These are phyloP conservation scores for Erebia ligea DNA, from an alignment of 2,888 invertebrate genomes.

Conservation along the genomic window DNA sequence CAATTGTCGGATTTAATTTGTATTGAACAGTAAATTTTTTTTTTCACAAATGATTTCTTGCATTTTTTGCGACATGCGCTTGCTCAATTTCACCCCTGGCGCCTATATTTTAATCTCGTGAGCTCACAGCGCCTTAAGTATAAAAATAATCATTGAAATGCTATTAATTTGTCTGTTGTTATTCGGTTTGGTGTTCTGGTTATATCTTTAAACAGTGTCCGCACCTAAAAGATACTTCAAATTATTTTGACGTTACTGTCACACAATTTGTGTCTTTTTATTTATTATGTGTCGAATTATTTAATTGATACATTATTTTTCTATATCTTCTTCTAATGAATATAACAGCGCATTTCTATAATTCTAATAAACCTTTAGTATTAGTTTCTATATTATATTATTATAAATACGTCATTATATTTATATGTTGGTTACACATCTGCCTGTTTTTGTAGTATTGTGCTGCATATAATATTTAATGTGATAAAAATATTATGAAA, in stretches of 20 bases:
- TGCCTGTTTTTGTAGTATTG: slow-evolving; percentile 27
- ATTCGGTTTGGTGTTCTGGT: slow-evolving; percentile 46
- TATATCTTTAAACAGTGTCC: slow-evolving; percentile 33
- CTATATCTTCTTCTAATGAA: background rate
- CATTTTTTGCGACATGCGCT: too few species aligned
- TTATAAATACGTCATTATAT: slow-evolving; percentile 18
- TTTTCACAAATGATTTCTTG: too few species aligned
- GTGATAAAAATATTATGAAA: slow-evolving; percentile 38
- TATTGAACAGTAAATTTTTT: too few species aligned
- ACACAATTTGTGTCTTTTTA: slow-evolving; percentile 24
- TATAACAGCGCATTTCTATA: slow-evolving; percentile 41
- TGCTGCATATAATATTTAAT: slow-evolving; percentile 33
- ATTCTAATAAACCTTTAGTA: slow-evolving; percentile 32
- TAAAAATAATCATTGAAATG: background rate
- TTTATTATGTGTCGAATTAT: slow-evolving; percentile 4
- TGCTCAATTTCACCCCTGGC: too few species aligned
- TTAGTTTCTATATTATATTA: slow-evolving; percentile 29
- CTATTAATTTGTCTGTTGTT: slow-evolving; percentile 39
- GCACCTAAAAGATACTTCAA: slow-evolving; percentile 20
- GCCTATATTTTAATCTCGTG: too few species aligned
- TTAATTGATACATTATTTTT: background rate
- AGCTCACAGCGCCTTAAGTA: background rate
- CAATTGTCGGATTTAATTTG: too few species aligned
- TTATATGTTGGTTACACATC: slow-evolving; percentile 22
- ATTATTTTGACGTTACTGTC: slow-evolving; percentile 56